These are phyloP conservation scores for Bombus haemorrhoidalis DNA, from an alignment of 1,140 invertebrate genomes.

Conservation along the genomic window DNA sequence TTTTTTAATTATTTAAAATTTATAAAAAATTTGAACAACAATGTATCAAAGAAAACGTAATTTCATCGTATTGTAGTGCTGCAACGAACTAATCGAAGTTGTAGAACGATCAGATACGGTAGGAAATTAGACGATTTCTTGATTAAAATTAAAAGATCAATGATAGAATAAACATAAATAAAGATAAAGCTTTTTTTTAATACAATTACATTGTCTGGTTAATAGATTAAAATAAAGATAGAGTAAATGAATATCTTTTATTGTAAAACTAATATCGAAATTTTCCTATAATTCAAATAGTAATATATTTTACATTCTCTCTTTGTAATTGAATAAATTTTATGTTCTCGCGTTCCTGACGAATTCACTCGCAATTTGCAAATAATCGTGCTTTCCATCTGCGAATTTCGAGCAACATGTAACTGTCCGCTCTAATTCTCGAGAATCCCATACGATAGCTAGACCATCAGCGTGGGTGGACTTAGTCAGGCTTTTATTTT, in stretches of 20 bases:
- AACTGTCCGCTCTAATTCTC: conserved; percentile 10
- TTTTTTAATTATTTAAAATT: background rate
- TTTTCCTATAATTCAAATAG: background rate
- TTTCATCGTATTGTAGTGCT: background rate
- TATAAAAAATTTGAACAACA: background rate
- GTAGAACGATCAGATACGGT: background rate
- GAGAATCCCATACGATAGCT: conserved; percentile 25
- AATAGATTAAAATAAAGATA: background rate
- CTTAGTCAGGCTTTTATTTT: conserved; percentile 71
- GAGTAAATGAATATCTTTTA: background rate
- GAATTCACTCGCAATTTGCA: background rate
- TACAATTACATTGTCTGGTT: too few species aligned
- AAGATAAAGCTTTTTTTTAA: background rate
- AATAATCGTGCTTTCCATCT: background rate
- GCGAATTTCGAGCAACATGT: background rate
- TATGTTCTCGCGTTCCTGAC: background rate
- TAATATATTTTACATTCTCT: background rate
- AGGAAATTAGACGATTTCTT: background rate
- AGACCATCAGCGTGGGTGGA: conserved; percentile 60
- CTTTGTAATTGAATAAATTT: background rate
- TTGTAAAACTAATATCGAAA: background rate
- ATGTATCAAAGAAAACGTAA: background rate
- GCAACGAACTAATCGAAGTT: background rate
- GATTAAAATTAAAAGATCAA: background rate
- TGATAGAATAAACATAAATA: background rate